Conservation (phyloP, 1,140 invertebrate species). For the Hyles euphorbiae region DNA sequence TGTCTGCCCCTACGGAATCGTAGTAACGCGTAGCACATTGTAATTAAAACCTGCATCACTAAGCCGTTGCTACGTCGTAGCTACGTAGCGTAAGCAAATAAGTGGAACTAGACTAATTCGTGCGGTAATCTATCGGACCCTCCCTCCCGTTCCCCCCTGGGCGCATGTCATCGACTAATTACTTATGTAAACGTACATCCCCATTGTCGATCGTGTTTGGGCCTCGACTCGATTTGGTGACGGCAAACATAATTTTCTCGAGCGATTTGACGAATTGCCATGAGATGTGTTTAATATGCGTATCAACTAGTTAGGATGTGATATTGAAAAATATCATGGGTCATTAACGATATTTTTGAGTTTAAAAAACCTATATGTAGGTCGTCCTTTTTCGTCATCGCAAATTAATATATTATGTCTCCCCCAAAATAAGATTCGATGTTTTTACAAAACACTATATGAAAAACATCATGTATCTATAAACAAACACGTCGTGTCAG, state of each 20-base stretch:
- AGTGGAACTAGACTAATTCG: conserved; percentile 18
- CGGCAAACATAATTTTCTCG: conserved; percentile 24
- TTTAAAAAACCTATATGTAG: too few relatives aligned
- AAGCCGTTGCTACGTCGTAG: conserved; percentile 3
- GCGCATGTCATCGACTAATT: conserved; percentile 39
- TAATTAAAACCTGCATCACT: neutral
- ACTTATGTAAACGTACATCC: conserved; percentile 54
- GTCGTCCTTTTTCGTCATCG: too few relatives aligned
- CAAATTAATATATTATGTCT: too few relatives aligned
- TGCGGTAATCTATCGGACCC: conserved; percentile 25
- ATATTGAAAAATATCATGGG: too few relatives aligned
- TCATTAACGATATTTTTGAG: too few relatives aligned
- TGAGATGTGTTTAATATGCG: too few relatives aligned
- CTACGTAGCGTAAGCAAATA: neutral
- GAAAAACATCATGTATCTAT: too few relatives aligned
- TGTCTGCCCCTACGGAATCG: too few relatives aligned
- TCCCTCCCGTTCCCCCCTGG: conserved; percentile 10
- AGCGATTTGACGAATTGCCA: neutral
- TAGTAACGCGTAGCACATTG: neutral
- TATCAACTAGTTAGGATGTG: too few relatives aligned
- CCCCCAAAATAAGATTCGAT: too few relatives aligned
- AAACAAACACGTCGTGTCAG: too few relatives aligned
- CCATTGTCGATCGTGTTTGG: conserved; percentile 30
- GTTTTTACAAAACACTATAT: too few relatives aligned
- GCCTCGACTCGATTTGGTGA: conserved; percentile 33